Conservation (phyloP, 1,140 invertebrate genomes). For the Macrostomum lignano region DNA sequence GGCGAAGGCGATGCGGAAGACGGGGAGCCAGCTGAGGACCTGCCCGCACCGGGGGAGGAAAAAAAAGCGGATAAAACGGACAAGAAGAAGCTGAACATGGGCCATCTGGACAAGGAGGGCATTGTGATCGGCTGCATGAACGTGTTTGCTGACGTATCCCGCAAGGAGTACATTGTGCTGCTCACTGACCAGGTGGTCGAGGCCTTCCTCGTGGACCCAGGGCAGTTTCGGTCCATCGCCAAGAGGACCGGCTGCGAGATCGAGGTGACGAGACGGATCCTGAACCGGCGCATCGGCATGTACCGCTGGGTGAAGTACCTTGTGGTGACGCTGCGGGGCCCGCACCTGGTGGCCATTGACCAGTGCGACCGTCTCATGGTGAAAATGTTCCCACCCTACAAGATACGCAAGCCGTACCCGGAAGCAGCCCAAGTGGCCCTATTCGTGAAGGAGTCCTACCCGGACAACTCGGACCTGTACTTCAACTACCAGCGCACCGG, state of each 20-base stretch:
- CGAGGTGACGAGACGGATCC: not conserved
- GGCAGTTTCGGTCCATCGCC: not conserved
- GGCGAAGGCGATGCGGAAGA: too few relatives aligned
- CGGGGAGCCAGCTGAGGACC: too few relatives aligned
- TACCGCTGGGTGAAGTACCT: not conserved
- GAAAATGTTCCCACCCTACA: not conserved
- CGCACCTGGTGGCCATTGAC: not conserved
- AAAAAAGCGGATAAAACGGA: too few relatives aligned
- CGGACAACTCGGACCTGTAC: not conserved
- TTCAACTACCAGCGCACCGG: slow-evolving; percentile 1
- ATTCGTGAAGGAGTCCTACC: not conserved
- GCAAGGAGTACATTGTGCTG: slow-evolving; percentile 1
- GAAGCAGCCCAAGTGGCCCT: not conserved
- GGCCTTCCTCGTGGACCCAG: not conserved
- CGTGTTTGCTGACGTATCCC: too few relatives aligned
- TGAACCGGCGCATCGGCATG: not conserved
- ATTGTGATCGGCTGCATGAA: too few relatives aligned
- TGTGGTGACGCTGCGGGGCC: not conserved
- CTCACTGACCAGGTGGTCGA: not conserved
- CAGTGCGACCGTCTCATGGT: not conserved
- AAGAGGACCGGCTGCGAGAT: not conserved
- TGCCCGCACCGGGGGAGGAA: too few relatives aligned
- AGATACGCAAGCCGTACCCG: not conserved
- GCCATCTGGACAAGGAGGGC: too few relatives aligned
- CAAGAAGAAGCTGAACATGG: too few relatives aligned